Evolutionary conservation across 2,888 invertebrate genomes (phyloP).

Genomic region (Caenorhabditis drosophilae): DNA sequence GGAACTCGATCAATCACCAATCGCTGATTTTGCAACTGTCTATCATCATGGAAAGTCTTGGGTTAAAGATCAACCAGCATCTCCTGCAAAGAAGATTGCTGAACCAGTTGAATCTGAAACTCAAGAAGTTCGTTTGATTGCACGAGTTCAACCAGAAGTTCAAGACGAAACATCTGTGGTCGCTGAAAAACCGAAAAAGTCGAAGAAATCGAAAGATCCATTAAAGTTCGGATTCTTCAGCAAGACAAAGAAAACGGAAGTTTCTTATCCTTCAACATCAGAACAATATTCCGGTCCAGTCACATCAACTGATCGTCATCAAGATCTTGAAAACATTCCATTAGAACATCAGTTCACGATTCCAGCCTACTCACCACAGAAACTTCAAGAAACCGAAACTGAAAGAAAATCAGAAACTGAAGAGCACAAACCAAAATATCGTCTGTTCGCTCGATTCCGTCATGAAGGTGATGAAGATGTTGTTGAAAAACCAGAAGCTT

Average conservation of each 20-base stretch:
- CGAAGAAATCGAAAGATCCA: not conserved
- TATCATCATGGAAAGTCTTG: constrained; percentile 39
- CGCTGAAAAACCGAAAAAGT: constrained; percentile 5
- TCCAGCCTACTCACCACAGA: constrained; percentile 15
- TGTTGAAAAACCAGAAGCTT: constrained; percentile 19
- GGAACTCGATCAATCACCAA: constrained; percentile 31
- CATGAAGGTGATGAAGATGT: constrained; percentile 38
- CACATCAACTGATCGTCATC: constrained; percentile 10
- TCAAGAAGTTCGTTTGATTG: constrained; percentile 15
- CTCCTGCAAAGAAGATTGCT: constrained; percentile 8
- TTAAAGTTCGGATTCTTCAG: constrained; percentile 25
- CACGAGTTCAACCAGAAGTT: constrained; percentile 15
- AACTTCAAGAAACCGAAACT: not conserved
- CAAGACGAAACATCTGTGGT: not conserved
- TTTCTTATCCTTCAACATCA: constrained; percentile 12
- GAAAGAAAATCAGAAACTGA: constrained; percentile 1
- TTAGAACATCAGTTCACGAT: constrained; percentile 13
- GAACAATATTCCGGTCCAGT: constrained; percentile 17
- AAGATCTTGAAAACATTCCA: constrained; percentile 17
- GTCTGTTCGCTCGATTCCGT: constrained; percentile 21
- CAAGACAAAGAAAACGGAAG: constrained; percentile 8
- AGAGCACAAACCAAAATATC: constrained; percentile 6
- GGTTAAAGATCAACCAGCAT: constrained; percentile 11
- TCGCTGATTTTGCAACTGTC: constrained; percentile 22
- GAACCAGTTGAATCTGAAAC: constrained; percentile 8